Conservation (phyloP, 2,888 invertebrate species). For the Noctua fimbriata region DNA sequence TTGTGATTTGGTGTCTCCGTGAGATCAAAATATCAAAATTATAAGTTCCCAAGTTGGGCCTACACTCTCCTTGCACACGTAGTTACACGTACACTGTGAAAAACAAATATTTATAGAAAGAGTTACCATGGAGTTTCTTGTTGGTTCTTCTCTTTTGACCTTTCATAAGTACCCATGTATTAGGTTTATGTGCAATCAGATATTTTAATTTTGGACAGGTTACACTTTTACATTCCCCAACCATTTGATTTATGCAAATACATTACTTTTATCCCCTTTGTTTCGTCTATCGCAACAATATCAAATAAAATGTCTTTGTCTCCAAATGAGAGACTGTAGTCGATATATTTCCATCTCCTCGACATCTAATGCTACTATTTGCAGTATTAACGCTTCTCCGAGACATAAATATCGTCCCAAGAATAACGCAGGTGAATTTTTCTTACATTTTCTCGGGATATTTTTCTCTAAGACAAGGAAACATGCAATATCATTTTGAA, state of each 20-base stretch:
- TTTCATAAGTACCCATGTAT: not conserved
- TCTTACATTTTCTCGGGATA: constrained; percentile 3
- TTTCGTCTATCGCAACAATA: not conserved
- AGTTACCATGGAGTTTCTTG: too few species aligned
- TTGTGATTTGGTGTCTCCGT: too few species aligned
- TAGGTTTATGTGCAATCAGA: too few species aligned
- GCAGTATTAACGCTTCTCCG: constrained; percentile 3
- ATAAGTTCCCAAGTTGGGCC: too few species aligned
- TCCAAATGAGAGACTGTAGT: not conserved
- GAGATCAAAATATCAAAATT: too few species aligned
- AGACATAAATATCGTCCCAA: constrained; percentile 29
- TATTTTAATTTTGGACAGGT: too few species aligned
- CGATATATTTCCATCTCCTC: constrained; percentile 39
- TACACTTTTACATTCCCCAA: not conserved
- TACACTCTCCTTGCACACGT: too few species aligned
- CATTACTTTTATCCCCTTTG: not conserved
- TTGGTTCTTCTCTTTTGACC: not conserved
- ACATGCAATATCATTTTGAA: not conserved
- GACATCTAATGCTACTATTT: constrained; percentile 26
- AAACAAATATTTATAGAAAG: too few species aligned
- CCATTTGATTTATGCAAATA: not conserved
- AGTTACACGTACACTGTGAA: too few species aligned
- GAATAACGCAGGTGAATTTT: constrained; percentile 24
- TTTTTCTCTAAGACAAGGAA: not conserved
- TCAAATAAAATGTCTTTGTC: not conserved